A percentile compares a stretch with the other conserved stretches of the same genome.
Conservation (phyloP, 2,888 invertebrate genomes). For the Perdita meconis region DNA sequence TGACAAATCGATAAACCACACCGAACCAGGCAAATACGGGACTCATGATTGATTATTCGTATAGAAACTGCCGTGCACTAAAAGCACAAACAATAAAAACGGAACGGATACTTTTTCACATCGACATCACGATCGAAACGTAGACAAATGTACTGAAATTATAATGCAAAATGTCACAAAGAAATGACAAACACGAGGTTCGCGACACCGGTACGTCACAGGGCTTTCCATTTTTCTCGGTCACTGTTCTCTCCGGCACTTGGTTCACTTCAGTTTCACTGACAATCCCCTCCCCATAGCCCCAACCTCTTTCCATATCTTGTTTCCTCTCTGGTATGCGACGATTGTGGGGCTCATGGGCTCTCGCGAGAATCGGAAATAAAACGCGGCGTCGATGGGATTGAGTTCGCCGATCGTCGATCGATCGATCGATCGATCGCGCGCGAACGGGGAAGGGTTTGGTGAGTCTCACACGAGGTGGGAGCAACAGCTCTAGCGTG, state of each 20-base stretch:
- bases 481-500: too few relatives aligned
- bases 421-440: conserved; percentile 23
- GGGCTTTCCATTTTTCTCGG: conserved; percentile 15
- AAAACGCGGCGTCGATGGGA: not conserved
- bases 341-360: conserved; percentile 5
- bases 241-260: conserved; percentile 15
- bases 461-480: conserved; percentile 17
- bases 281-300: conserved; percentile 17
- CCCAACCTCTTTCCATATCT: conserved; percentile 23
- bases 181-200: not conserved
- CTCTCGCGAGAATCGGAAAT: not conserved
- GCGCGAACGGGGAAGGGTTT: not conserved
- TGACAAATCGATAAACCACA: too few relatives aligned
- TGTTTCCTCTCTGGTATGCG: conserved; percentile 20
- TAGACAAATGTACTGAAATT: not conserved
- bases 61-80: too few relatives aligned
- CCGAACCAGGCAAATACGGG: too few relatives aligned
- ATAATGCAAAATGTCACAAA: not conserved
- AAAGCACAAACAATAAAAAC: too few relatives aligned
- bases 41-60: too few relatives aligned
- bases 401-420: too few relatives aligned
- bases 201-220: not conserved
- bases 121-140: not conserved
- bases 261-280: conserved; percentile 16
- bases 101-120: not conserved